Evolutionary conservation across 2,797 vertebrate species (phyloP), one percentile per base, ranked within the genome.

Genomic region (Taenioides sp.): DNA sequence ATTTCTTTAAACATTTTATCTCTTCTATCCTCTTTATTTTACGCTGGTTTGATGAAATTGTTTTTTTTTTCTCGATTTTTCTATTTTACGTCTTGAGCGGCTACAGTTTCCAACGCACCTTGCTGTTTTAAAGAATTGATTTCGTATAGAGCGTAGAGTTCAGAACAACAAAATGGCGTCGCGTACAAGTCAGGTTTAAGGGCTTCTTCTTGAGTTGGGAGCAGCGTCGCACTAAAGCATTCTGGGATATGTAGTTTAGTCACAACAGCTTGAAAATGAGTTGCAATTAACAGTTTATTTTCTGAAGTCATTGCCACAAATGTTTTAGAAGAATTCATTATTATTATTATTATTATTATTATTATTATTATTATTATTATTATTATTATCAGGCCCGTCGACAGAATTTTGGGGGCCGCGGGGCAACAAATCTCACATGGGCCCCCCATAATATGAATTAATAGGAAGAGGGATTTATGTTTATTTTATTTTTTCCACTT

Each of bases 191-290:
- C 25, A 27, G n/a, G 31, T 68, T 57, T 43, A 57, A 37, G n/a
- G 52, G 65, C 28, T 57, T 43, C 20, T 55, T 37, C 27, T 67
- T 52, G 2, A 31, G 17, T 31, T 34, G 16, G 43, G 23, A 20
- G 49, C 65, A 37, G 50, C n/a, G 55, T 58, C 23, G 64, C 52
- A 40, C 68, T 69, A 63, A 0, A 59, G 77, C 76, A 78, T 77
- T 71, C 54, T 84, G 77, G 83, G 80, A 84, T 75, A 63, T 72
- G 73, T 69, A 71, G 72, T 49, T 37, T 23, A 18, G 62, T 47
- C 4, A 63, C 11, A 43, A 65, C 5, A n/a, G 59, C 3, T 62
- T 2, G 34, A 50, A 50, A 17, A 50, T 66, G 1, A 3, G 1
- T 27, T 12, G 22, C 52, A 18, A 12, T 23, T 23, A 12, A 40